phyloP scores from a whole-genome alignment of 2,888 invertebrate genomes.

The Uropetala carovei region DNA sequence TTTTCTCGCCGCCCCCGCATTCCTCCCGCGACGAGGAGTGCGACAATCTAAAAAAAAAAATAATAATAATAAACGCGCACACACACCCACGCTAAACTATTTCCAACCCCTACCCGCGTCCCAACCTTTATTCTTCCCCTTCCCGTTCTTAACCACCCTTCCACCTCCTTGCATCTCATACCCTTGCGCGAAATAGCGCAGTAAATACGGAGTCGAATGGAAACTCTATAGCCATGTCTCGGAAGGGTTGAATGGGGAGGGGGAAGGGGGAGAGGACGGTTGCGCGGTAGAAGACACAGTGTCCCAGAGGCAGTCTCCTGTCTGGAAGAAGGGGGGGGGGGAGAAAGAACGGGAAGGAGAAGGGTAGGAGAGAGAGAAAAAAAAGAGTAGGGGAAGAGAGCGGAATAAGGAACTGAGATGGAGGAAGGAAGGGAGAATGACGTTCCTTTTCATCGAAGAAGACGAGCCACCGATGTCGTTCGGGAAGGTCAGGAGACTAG shows the following conservation, averaged over 20 bases:
- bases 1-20: too few species aligned
- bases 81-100: background rate
- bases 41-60: conserved; percentile 16
- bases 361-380: background rate
- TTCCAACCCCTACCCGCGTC: background rate
- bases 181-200: too few species aligned
- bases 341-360: background rate
- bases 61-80: too few species aligned
- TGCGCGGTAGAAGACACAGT: too few species aligned
- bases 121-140: background rate
- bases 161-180: background rate
- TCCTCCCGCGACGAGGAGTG: background rate
- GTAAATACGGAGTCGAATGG: too few species aligned
- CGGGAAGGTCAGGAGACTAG: conserved; percentile 10
- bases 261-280: too few species aligned
- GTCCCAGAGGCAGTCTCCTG: too few species aligned
- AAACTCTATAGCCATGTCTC: too few species aligned
- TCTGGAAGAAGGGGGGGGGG: too few species aligned
- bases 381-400: background rate
- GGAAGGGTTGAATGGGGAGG: too few species aligned
- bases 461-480: background rate
- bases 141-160: background rate
- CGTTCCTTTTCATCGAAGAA: background rate
- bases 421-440: background rate
- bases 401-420: background rate